Evolutionary conservation across 2,888 invertebrate species (phyloP).

Genomic region (Xylota sylvarum): DNA sequence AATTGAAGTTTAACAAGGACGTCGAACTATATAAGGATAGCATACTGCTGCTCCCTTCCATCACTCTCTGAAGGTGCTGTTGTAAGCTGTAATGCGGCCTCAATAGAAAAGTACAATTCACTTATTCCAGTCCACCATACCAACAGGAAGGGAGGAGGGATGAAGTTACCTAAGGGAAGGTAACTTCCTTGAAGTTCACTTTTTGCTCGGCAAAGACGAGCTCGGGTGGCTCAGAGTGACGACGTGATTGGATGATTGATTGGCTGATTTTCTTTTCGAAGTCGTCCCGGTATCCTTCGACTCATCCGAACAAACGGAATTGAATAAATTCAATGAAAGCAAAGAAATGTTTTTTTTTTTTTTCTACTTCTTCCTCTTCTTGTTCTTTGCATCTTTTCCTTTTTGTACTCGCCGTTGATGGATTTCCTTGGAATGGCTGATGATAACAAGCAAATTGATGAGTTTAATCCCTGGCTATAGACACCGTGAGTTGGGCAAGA

Average conservation of each 20-base stretch:
- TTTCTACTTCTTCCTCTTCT: neutral
- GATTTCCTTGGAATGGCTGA: slow-evolving; percentile 51
- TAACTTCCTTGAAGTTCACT: slow-evolving; percentile 43
- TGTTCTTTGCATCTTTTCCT: too few relatives aligned
- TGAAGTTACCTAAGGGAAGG: slow-evolving; percentile 30
- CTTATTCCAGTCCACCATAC: slow-evolving; percentile 31
- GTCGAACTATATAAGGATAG: slow-evolving; percentile 27
- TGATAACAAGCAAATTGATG: slow-evolving; percentile 73
- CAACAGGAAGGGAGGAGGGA: neutral
- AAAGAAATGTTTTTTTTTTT: slow-evolving; percentile 36
- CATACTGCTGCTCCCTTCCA: neutral
- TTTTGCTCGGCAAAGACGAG: slow-evolving; percentile 4
- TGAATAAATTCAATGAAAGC: slow-evolving; percentile 72
- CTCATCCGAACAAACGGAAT: slow-evolving; percentile 64
- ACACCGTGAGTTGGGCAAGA: slow-evolving; percentile 10
- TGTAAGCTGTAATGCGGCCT: slow-evolving; percentile 26
- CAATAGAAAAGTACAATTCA: slow-evolving; percentile 56
- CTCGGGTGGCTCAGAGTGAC: slow-evolving; percentile 8
- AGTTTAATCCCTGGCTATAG: slow-evolving; percentile 56
- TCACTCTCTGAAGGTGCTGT: neutral
- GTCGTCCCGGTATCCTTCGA: slow-evolving; percentile 42
- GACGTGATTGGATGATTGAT: slow-evolving; percentile 75
- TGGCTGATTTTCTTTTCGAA: slow-evolving; percentile 72
- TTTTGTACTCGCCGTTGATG: slow-evolving; percentile 44
- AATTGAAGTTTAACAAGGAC: slow-evolving; percentile 63